Evolutionary conservation across 2,888 invertebrate genomes (phyloP), one percentile per base, ranked within the genome.

Genomic region (Scaptomyza tumidula): DNA sequence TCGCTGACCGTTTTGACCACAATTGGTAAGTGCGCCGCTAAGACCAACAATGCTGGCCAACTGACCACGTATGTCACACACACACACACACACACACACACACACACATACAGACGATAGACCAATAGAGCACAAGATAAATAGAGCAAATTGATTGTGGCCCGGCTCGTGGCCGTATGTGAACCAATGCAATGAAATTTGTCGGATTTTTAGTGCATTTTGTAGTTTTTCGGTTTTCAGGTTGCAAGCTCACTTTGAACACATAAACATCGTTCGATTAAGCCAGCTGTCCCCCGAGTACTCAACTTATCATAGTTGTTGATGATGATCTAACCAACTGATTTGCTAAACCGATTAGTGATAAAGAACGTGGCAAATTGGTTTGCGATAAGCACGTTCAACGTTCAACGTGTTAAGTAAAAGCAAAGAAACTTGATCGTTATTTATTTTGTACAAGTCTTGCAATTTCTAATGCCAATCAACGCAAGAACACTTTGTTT

Each of bases 1-100:
- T 98, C 98, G 24, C 94, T 98, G 80, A 98, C 98, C 39, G 97
- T 98, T 76, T 94, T 98, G 86, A 98, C 98, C 53, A 98, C 97
- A 69, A 96, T 97, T 91, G 97, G 97, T 97, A 92, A 95, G 95
- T 93, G 75, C 72, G 74, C 71, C 58, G 48, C 33, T 35, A 41
- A 41, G 58, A 50, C 50, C 66, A 33, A 33, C 3, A 50, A 50
- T 44, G 58, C 33, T 35, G 24, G n/a, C 35, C 50, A 37, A 19
- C 50, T 35, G 31, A 49, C 19, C 64, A 49, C 41, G 43, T 63
- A 6, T 35, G 52, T 44, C 49, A 56, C 71, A 75, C 39, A 49
- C 33, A 58, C 48, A 59, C 49, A 49, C 19, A 39, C 5, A 41
- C 11, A 6, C 48, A 31, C 29, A 14, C 49, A 49, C 19, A 39